Evolutionary conservation across 2,797 vertebrate species (phyloP).

Genomic region (Benthosema pterotum): DNA sequence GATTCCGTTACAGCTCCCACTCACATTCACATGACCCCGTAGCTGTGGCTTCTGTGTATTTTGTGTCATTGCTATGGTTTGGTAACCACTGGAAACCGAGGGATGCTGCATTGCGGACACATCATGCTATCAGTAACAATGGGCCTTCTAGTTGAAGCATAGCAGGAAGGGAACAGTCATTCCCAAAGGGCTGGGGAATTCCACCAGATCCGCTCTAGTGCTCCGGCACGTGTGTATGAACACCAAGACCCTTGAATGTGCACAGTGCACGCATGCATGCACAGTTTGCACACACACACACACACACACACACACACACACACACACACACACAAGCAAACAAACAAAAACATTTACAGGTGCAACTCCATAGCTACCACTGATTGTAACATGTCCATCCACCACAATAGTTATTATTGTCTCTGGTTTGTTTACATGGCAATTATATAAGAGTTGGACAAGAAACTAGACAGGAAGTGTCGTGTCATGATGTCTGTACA

Average conservation of each 20-base stretch:
- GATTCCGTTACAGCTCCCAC: slow-evolving; percentile 7
- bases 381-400: slow-evolving; percentile 20
- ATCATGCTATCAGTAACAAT: slow-evolving; percentile 75
- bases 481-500: slow-evolving; percentile 61
- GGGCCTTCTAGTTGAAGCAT: slow-evolving; percentile 55
- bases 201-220: slow-evolving; percentile 51
- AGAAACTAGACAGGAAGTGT: slow-evolving; percentile 75
- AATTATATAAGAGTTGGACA: slow-evolving; percentile 60
- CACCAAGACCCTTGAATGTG: slow-evolving; percentile 1
- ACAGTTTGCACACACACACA: neutral
- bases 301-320: slow-evolving; percentile 27
- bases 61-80: slow-evolving; percentile 22
- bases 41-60: slow-evolving; percentile 28
- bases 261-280: slow-evolving; percentile 26
- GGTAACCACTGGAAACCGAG: slow-evolving; percentile 70
- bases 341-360: slow-evolving; percentile 61
- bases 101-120: slow-evolving; percentile 70
- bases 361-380: slow-evolving; percentile 53
- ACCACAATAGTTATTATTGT: slow-evolving; percentile 84
- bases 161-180: slow-evolving; percentile 72
- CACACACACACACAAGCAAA: slow-evolving; percentile 28
- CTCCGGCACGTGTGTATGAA: slow-evolving; percentile 23
- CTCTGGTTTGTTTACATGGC: slow-evolving; percentile 66
- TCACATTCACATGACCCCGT: slow-evolving; percentile 19
- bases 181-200: slow-evolving; percentile 73